Base-by-base conservation (phyloP, 2,113 vertebrate species). In the Nannobrachium achirus region DNA sequence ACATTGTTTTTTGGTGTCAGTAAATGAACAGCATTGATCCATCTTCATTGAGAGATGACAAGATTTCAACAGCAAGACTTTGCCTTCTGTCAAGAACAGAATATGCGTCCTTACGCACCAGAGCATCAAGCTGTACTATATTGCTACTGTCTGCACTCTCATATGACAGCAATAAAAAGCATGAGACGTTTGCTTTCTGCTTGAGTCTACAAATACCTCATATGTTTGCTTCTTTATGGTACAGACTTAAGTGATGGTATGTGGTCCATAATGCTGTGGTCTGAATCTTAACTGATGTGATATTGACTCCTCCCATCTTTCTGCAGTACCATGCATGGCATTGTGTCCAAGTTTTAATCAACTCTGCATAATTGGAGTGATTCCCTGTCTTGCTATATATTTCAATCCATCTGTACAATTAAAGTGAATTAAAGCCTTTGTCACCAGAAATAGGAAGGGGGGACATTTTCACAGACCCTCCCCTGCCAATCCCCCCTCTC, bases 11-110 rank as follows among this genome's bases (percentile, higher is more conserved):
- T 66, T 45, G 80, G 55, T 89, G 87, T 94, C 92, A 89, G 82
- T 75, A 85, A 92, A 90, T 86, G 93, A 92, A 94, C 88, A 93
- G 71, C 75, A 64, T 84, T 91, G 91, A 95, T 96, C 88, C 89
- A 84, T 95, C 93, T 96, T 96, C 91, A 93, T 95, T 94, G 93
- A 76, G 80, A 75, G 73, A 71, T 4, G 66, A 72, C 55, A 66
- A 66, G 49, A 85, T 80, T 83, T 71, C 85, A 71, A 75, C 59
- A 65, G 57, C 10, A 63, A 51, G 68, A 75, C 75, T 78, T 78
- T 75, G 33, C 72, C 55, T 78, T 66, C 52, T 72, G 73, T 70
- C 74, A 41, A 76, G 49, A 41, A 62, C 56, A 63, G 78, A 79
- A 68, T n/a, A 74, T 59, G 15, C 52, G 41, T 84, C 80, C 79